phyloP scores from a whole-genome alignment of 1,140 invertebrate species.

The Drosophila ficusphila region DNA sequence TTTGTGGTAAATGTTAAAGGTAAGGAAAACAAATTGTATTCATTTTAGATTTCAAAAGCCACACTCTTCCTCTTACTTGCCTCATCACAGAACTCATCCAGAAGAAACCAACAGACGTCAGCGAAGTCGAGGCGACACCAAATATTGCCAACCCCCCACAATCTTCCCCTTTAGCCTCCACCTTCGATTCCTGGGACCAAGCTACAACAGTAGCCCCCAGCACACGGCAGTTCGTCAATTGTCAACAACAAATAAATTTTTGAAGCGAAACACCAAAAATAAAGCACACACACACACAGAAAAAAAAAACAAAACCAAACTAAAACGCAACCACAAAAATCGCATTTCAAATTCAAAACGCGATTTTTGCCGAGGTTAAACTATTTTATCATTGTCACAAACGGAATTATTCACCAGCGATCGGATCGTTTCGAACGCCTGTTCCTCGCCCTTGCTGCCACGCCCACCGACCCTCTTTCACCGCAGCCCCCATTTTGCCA shows the following conservation, averaged over 20 bases:
- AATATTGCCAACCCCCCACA: constrained; percentile 46
- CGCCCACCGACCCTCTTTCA: constrained; percentile 24
- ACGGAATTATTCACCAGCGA: constrained; percentile 81
- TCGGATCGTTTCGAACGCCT: constrained; percentile 56
- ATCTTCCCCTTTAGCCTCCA: constrained; percentile 5
- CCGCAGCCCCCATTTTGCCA: constrained; percentile 45
- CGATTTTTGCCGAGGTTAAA: constrained; percentile 80
- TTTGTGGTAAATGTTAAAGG: background rate
- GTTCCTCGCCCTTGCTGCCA: constrained; percentile 26
- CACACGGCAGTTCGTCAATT: constrained; percentile 41
- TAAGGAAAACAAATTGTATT: background rate
- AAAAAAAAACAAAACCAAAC: constrained; percentile 53
- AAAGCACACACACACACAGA: constrained; percentile 8
- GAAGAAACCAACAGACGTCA: constrained; percentile 12
- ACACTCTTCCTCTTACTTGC: background rate
- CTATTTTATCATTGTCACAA: constrained; percentile 83
- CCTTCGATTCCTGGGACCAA: constrained; percentile 31
- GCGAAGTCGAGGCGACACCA: constrained; percentile 41
- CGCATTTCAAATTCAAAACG: constrained; percentile 82
- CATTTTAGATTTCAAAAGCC: background rate
- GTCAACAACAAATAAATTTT: constrained; percentile 61
- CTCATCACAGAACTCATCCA: constrained; percentile 27
- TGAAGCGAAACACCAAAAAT: constrained; percentile 66
- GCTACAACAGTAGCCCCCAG: constrained; percentile 50
- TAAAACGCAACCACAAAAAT: constrained; percentile 51